phyloP scores from a whole-genome alignment of 2,797 vertebrate species.

The Aphelocoma californica region DNA sequence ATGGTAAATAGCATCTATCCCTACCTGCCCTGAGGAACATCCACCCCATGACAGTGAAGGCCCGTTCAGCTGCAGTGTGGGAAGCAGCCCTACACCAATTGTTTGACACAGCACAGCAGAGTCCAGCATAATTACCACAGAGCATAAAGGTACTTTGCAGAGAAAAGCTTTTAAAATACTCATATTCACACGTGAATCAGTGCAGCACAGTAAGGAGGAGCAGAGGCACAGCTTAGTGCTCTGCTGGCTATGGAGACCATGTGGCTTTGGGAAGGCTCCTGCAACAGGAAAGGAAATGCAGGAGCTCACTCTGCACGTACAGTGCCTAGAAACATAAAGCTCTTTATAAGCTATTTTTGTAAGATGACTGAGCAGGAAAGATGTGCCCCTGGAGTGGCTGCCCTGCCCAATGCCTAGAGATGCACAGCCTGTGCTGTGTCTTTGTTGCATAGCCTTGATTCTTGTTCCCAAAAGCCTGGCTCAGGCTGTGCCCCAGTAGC shows the following conservation, averaged over 20 bases:
- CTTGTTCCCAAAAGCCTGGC: background rate
- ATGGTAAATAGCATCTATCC: background rate
- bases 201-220: background rate
- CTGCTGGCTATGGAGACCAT: background rate
- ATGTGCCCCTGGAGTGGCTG: fast-evolving
- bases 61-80: background rate
- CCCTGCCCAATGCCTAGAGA: background rate
- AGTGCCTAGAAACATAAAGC: background rate
- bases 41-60: background rate
- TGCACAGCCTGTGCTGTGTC: background rate
- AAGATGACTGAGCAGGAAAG: background rate
- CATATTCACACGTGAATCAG: background rate
- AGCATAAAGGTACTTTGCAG: background rate
- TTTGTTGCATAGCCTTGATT: background rate
- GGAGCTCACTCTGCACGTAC: fast-evolving
- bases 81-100: background rate
- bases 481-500: background rate
- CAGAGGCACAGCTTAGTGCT: background rate
- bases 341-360: background rate
- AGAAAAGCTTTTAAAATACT: background rate
- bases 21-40: background rate
- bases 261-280: background rate
- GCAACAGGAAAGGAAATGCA: background rate
- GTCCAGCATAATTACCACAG: background rate
- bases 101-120: background rate